Evolutionary conservation across 2,797 vertebrate genomes (phyloP), one percentile per base, ranked within the genome.

Genomic region (Eulemur albifrons): DNA sequence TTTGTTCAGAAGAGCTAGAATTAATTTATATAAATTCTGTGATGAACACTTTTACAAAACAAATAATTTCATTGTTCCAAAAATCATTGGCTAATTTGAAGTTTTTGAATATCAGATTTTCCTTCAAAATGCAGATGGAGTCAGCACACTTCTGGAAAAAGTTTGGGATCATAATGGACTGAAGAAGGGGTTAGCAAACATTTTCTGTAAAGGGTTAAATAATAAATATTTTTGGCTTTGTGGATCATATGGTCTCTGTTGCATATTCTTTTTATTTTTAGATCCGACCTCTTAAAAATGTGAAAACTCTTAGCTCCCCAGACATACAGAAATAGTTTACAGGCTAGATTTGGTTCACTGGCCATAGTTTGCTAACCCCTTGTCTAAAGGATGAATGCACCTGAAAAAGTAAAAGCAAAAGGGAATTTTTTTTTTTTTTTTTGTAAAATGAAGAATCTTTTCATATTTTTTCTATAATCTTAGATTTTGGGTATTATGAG

Each of bases 21-120:
- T 91, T 85, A 90, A 95, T 91, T 70, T 94, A 73, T 52, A 63
- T 92, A 61, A 94, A 59, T 67, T 90, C 21, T 90, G 12, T 45
- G n/a, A 87, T 57, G n/a, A 90, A 35, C 67, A 4, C 4, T 80
- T 84, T 92, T 80, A 77, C 32, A 67, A 90, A 92, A 90, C 18
- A 94, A 86, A 82, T 75, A 52, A 81, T 86, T 91, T 70, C 79
- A 59, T 79, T 69, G 57, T 83, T 93, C 45, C 4, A 54, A 50
- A 73, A 82, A 84, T 94, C 65, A 90, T 4, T 43, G 80, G 77
- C 35, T 69, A 89, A 63, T 72, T 70, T 50, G 59, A 94, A 69
- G 11, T 38, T 82, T 94, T 69, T 86, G 2, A 94, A 35, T 76
- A 65, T 63, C 67, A 85, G 30, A 57, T 86, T 88, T 88, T 73